A percentile compares a stretch with the other conserved stretches of the same genome.
phyloP scores from a whole-genome alignment of 1,140 invertebrate species.

The Formica selysi region DNA sequence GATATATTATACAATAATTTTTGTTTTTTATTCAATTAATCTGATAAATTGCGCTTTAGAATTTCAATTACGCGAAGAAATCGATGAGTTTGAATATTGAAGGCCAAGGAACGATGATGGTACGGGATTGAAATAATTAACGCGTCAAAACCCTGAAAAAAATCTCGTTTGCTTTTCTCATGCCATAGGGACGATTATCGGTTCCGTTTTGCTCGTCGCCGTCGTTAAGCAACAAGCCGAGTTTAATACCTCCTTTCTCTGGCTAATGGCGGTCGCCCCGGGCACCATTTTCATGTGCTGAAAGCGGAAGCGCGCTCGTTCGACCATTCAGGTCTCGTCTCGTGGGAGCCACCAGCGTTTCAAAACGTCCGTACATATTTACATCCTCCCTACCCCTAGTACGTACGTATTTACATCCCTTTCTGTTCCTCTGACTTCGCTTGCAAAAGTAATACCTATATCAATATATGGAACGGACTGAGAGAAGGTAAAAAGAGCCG shows the following conservation, averaged over 20 bases:
- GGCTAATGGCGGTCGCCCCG: conserved; percentile 43
- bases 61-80: not conserved
- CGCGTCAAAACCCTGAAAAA: conserved; percentile 1
- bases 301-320: conserved; percentile 61
- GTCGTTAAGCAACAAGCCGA: conserved; percentile 55
- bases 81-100: not conserved
- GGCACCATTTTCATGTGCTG: conserved; percentile 63
- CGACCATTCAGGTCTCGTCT: conserved; percentile 65
- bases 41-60: not conserved
- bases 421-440: not conserved
- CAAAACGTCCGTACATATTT: conserved; percentile 57
- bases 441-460: conserved; percentile 48
- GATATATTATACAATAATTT: not conserved
- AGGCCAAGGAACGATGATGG: not conserved
- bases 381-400: conserved; percentile 22
- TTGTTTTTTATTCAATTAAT: not conserved
- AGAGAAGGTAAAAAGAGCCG: conserved; percentile 7
- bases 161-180: not conserved
- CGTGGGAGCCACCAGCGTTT: conserved; percentile 42
- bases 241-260: conserved; percentile 63
- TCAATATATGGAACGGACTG: not conserved
- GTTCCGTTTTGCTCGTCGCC: conserved; percentile 24
- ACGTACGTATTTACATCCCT: conserved; percentile 39
- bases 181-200: conserved; percentile 41
- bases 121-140: conserved; percentile 37